phyloP scores from a whole-genome alignment of 2,113 vertebrate species.

The Oostethus manadensis region DNA sequence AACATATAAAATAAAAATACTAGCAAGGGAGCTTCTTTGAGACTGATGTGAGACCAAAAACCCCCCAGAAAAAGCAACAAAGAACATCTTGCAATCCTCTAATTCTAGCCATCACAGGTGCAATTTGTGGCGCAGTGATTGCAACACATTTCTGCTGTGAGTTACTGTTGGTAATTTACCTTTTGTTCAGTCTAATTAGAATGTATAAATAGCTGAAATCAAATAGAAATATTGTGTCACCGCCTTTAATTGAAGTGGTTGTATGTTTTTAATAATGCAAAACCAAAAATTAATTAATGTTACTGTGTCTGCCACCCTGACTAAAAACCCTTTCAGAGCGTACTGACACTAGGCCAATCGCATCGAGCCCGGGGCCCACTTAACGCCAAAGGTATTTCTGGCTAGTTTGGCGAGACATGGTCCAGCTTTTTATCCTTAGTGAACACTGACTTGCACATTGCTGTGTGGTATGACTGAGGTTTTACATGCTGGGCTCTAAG shows the following conservation, averaged over 20 bases:
- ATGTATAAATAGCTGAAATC: not conserved
- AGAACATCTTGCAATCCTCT: slow-evolving; percentile 14
- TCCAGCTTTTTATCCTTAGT: too few species aligned
- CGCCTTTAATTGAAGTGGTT: not conserved
- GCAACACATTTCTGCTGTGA: slow-evolving; percentile 12
- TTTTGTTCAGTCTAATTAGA: not conserved
- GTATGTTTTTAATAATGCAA: not conserved
- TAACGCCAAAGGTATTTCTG: too few species aligned
- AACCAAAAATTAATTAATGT: not conserved
- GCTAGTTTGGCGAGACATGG: too few species aligned
- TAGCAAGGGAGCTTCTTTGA: not conserved
- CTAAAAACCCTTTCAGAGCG: slow-evolving; percentile 20
- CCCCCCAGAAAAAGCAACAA: slow-evolving; percentile 11
- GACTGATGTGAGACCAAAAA: slow-evolving; percentile 8
- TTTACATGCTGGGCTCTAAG: too few species aligned
- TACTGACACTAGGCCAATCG: too few species aligned
- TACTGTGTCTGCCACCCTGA: slow-evolving; percentile 25
- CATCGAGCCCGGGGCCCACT: too few species aligned
- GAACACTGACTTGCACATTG: too few species aligned
- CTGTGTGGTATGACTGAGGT: too few species aligned
- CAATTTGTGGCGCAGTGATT: slow-evolving; percentile 25
- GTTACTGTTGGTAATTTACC: not conserved
- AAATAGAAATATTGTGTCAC: not conserved
- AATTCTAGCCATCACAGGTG: slow-evolving; percentile 21
- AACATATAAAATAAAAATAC: slow-evolving; percentile 1